A percentile compares a stretch with the other conserved stretches of the same genome.
phyloP scores from a whole-genome alignment of 2,888 invertebrate genomes.

The Dryococelus australis region DNA sequence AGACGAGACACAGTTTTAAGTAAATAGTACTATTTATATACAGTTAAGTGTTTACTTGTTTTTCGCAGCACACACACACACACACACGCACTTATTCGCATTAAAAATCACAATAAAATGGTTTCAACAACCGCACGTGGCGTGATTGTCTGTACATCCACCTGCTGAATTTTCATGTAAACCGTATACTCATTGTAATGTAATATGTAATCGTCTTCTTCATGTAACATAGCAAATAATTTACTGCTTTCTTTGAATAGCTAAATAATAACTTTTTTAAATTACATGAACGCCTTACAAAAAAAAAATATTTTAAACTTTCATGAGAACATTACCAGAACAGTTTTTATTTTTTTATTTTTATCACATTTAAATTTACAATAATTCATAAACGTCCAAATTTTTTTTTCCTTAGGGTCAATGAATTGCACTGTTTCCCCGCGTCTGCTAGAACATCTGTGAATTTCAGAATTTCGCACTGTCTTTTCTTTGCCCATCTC shows the following conservation, averaged over 20 bases:
- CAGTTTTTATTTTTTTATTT: neutral
- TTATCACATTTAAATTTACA: constrained; percentile 12
- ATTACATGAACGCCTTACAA: neutral
- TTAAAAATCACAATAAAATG: neutral
- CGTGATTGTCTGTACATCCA: neutral
- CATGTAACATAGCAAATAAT: neutral
- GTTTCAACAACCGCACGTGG: neutral
- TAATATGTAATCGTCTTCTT: neutral
- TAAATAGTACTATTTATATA: constrained; percentile 34
- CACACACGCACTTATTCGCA: constrained; percentile 30
- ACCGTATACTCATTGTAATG: constrained; percentile 2
- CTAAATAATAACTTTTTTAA: neutral
- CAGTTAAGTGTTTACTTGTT: constrained; percentile 40
- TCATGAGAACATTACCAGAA: neutral
- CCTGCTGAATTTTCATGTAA: neutral
- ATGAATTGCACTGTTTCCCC: neutral
- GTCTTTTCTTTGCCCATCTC: too few relatives aligned
- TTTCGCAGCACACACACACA: constrained; percentile 34
- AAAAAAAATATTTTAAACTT: neutral
- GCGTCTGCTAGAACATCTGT: neutral
- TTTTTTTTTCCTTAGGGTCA: neutral
- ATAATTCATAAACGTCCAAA: constrained; percentile 6
- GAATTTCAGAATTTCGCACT: too few relatives aligned
- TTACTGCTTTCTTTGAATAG: neutral
- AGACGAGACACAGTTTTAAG: constrained; percentile 17